phyloP scores from a whole-genome alignment of 2,888 invertebrate genomes.

The Agriopis marginaria region DNA sequence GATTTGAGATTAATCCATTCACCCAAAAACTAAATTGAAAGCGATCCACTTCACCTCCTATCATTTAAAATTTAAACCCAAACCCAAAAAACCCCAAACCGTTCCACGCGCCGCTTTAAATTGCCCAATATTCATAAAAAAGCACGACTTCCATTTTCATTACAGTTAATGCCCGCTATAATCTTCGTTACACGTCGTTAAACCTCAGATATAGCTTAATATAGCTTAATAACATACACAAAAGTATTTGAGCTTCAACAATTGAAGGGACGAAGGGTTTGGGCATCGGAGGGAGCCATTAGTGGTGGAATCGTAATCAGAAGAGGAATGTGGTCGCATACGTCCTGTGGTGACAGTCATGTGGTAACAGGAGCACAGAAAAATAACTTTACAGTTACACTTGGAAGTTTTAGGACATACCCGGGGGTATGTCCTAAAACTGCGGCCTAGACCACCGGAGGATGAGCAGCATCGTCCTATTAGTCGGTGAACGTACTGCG shows the following conservation, averaged over 20 bases:
- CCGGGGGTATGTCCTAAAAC: no score
- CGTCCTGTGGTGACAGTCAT: conserved; percentile 16
- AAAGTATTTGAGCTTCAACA: conserved; percentile 44
- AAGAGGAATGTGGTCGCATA: conserved; percentile 26
- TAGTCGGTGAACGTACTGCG: no score
- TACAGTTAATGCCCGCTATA: conserved; percentile 34
- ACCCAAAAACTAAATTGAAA: conserved; percentile 1
- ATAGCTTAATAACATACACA: conserved; percentile 41
- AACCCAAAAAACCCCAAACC: conserved; percentile 23
- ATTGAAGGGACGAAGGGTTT: conserved; percentile 32
- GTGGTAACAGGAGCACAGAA: conserved; percentile 1
- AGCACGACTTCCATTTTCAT: conserved; percentile 37
- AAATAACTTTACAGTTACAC: conserved; percentile 12
- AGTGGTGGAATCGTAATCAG: conserved; percentile 25
- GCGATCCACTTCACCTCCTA: background rate
- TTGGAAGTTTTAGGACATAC: no score
- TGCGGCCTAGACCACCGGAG: no score
- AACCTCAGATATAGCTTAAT: conserved; percentile 35
- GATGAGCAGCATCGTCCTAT: no score
- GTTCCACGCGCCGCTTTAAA: conserved; percentile 20
- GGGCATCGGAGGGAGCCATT: conserved; percentile 34
- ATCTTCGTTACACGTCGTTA: conserved; percentile 40
- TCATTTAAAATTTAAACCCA: conserved; percentile 18
- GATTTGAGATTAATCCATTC: background rate
- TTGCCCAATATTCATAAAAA: conserved; percentile 39